Conservation (phyloP, 2,797 vertebrate species). For the Lagorchestes hirsutus region DNA sequence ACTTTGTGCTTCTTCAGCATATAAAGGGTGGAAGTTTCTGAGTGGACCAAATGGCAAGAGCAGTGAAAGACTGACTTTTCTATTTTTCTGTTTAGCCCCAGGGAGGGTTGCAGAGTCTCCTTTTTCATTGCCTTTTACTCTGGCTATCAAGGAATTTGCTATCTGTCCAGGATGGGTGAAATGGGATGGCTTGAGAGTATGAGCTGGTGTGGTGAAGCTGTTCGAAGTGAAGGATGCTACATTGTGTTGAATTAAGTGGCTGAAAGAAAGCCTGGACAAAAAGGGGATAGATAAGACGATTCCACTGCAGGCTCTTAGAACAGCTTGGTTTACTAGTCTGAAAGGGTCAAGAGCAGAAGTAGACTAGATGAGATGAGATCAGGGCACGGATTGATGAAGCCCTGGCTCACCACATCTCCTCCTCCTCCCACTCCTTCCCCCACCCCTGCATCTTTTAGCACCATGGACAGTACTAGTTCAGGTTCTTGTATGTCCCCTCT, state of each 20-base stretch:
- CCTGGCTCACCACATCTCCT: background rate
- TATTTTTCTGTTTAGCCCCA: constrained; percentile 2
- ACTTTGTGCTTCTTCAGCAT: background rate
- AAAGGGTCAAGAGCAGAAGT: background rate
- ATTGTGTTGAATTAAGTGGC: background rate
- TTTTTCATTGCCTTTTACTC: background rate
- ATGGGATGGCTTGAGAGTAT: background rate
- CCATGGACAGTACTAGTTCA: background rate
- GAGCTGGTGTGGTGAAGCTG: background rate
- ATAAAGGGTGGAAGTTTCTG: background rate
- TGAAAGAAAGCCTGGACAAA: constrained; percentile 3
- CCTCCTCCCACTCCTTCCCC: background rate
- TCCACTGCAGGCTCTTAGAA: background rate
- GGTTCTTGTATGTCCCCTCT: background rate
- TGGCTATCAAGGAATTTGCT: constrained; percentile 1
- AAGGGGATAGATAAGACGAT: background rate
- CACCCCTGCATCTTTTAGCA: background rate
- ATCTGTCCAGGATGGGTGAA: constrained; percentile 19
- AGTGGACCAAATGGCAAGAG: background rate
- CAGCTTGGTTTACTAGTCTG: background rate
- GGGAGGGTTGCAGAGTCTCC: background rate
- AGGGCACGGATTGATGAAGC: background rate
- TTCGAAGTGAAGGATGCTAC: constrained; percentile 1
- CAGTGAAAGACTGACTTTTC: background rate
- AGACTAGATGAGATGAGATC: background rate